A percentile compares a stretch with the other conserved stretches of the same genome.
Evolutionary conservation across 2,888 invertebrate species (phyloP).

Genomic region (Melolontha melolontha): DNA sequence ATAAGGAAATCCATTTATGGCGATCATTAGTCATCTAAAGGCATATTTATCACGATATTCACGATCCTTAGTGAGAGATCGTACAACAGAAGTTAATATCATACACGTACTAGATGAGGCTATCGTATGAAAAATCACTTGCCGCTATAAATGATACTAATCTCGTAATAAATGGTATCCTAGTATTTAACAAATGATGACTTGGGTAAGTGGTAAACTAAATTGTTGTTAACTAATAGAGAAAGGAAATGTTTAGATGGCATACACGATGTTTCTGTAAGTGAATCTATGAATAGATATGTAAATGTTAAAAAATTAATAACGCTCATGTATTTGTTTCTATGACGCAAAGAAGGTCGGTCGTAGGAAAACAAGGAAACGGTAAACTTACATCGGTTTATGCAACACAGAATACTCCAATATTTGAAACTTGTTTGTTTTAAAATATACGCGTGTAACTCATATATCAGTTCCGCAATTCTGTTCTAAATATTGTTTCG

Average conservation of each 20-base stretch:
- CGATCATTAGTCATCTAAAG: constrained; percentile 45
- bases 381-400: too few species aligned
- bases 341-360: too few species aligned
- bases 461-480: too few species aligned
- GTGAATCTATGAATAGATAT: too few species aligned
- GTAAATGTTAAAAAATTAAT: too few species aligned
- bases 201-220: constrained; percentile 30
- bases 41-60: constrained; percentile 44
- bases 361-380: too few species aligned
- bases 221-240: constrained; percentile 36
- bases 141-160: constrained; percentile 47
- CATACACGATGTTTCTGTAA: too few species aligned
- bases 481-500: too few species aligned
- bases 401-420: too few species aligned
- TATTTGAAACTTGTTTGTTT: too few species aligned
- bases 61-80: constrained; percentile 43
- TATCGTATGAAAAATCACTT: constrained; percentile 28
- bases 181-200: constrained; percentile 40
- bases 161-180: constrained; percentile 46
- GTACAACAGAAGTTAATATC: constrained; percentile 44
- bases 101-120: constrained; percentile 11
- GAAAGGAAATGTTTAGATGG: constrained; percentile 9
- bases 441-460: too few species aligned
- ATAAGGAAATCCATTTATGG: constrained; percentile 39
- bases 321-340: too few species aligned